phyloP scores from a whole-genome alignment of 2,797 vertebrate genomes.

The Schizopygopsis pylzovi region DNA sequence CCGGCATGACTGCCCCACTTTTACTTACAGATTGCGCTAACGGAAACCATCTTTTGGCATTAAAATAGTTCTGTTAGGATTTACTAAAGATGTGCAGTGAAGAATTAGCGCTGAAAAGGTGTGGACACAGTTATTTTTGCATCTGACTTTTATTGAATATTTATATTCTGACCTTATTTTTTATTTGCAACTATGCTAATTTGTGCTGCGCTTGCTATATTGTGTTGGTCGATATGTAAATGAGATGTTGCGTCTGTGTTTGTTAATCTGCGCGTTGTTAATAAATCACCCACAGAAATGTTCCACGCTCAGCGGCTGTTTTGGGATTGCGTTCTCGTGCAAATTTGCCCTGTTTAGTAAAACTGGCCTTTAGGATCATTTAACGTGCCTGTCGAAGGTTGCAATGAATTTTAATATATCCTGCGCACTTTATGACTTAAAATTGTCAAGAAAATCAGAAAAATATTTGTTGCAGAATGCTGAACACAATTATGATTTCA shows the following conservation, averaged over 20 bases:
- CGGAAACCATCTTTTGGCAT: not conserved
- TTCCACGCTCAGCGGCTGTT: not conserved
- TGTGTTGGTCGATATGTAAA: not conserved
- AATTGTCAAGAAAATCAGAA: not conserved
- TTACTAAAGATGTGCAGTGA: not conserved
- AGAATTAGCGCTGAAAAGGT: not conserved
- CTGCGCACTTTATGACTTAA: not conserved
- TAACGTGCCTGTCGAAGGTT: not conserved
- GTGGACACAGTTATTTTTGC: not conserved
- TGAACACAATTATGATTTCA: not conserved
- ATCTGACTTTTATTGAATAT: not conserved
- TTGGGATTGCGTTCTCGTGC: not conserved
- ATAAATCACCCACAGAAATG: not conserved
- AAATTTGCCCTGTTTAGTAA: not conserved
- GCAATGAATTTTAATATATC: not conserved
- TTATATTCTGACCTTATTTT: not conserved
- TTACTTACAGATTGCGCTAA: not conserved
- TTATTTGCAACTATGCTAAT: not conserved
- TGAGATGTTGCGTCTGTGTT: not conserved
- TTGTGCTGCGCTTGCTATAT: not conserved
- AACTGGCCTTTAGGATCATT: not conserved
- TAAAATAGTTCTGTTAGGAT: not conserved
- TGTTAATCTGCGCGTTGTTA: not conserved
- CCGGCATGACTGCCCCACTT: not conserved
- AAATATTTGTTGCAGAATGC: not conserved